phyloP scores from a whole-genome alignment of 1,140 invertebrate species.

The Leptopilina clavipes region DNA sequence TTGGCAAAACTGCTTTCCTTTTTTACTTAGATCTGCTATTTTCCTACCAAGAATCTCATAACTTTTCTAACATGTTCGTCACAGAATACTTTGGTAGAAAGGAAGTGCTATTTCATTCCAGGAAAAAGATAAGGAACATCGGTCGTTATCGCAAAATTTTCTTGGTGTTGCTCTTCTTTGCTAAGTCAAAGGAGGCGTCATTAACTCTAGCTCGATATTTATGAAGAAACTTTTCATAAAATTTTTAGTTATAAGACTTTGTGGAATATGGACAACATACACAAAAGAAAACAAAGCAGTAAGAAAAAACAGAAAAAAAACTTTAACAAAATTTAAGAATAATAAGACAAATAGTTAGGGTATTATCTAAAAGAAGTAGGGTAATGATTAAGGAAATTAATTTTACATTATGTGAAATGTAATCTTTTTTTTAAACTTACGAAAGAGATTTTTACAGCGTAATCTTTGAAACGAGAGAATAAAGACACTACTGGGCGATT shows the following conservation, averaged over 20 bases:
- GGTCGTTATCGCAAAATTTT: slow-evolving; percentile 9
- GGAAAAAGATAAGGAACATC: slow-evolving; percentile 5
- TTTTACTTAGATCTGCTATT: neutral
- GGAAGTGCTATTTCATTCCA: neutral
- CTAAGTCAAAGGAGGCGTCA: neutral
- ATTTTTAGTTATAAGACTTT: neutral
- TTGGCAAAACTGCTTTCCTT: slow-evolving; percentile 1
- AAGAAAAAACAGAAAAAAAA: neutral
- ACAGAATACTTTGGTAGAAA: neutral
- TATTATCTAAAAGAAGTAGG: too few species aligned
- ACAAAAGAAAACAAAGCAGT: neutral
- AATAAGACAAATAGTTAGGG: too few species aligned
- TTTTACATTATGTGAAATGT: too few species aligned
- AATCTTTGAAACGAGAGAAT: slow-evolving; percentile 17
- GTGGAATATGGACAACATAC: neutral
- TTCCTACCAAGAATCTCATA: slow-evolving; percentile 8
- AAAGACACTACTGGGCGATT: slow-evolving; percentile 9
- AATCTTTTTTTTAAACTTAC: too few species aligned
- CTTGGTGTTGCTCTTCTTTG: slow-evolving; percentile 12
- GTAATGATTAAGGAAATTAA: too few species aligned
- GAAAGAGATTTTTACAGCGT: too few species aligned
- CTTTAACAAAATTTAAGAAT: too few species aligned
- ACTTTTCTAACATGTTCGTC: neutral
- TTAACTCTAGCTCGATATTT: slow-evolving; percentile 15
- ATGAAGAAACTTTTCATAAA: neutral